These are phyloP conservation scores for Sinotaia quadrata DNA, from an alignment of 2,888 invertebrate genomes.

Conservation along the genomic window DNA sequence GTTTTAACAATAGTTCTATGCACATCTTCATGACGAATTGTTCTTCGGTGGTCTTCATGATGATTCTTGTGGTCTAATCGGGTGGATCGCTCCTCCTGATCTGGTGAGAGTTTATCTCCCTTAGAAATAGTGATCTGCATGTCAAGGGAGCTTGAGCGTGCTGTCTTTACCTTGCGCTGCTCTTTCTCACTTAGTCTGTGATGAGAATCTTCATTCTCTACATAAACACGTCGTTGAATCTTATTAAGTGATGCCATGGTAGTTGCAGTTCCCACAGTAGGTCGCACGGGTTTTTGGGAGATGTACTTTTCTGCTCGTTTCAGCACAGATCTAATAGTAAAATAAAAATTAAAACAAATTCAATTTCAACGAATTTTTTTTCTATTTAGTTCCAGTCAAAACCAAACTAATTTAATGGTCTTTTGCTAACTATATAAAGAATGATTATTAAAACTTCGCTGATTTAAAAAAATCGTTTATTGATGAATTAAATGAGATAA, in stretches of 20 bases:
- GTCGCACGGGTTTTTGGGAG: conserved; percentile 89
- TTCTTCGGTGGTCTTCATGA: conserved; percentile 12
- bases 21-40: background rate
- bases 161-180: conserved; percentile 31
- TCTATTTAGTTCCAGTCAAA: background rate
- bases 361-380: background rate
- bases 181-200: conserved; percentile 20
- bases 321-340: conserved; percentile 76
- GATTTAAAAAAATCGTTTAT: too few species aligned
- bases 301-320: conserved; percentile 93
- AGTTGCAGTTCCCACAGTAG: conserved; percentile 72
- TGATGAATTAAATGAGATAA: too few species aligned
- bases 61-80: conserved; percentile 15
- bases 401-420: too few species aligned
- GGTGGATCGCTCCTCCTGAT: background rate
- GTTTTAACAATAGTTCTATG: conserved; percentile 18
- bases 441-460: too few species aligned
- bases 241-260: conserved; percentile 33
- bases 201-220: conserved; percentile 35
- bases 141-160: conserved; percentile 18
- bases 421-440: too few species aligned
- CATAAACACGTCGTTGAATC: conserved; percentile 44
- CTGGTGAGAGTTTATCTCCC: conserved; percentile 24
- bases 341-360: background rate
- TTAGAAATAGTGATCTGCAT: conserved; percentile 49